Base-by-base conservation (phyloP, 2,888 invertebrate species). In the Stenotaenia linearis region DNA sequence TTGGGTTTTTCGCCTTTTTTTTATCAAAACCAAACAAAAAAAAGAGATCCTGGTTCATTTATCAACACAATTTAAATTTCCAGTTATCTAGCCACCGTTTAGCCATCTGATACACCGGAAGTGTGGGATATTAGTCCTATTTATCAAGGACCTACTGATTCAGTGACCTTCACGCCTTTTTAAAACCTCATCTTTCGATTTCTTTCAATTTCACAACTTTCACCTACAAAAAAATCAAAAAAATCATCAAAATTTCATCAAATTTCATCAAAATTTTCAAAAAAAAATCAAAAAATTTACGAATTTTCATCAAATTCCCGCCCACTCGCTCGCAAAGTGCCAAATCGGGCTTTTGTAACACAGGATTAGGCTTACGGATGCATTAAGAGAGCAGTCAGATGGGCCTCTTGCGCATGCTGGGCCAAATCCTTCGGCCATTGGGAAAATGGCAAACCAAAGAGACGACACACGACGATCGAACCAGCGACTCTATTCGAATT, bases 361-460 rank as follows among this genome's bases (percentile, higher is more conserved):
- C 56, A 56, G 56, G 75, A 75, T 75, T 75, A 75, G 75, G 75
- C 75, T 75, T 75, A 75, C 75, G 75, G 75, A 75, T 75, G 75
- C 35, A 75, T 35, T 75, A 75, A 56, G 56, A 56, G 75, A 32
- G 30, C 30, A 35, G 35, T 75, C 75, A 23, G 75, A 35, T 15
- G 30, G 30, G 75, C 35, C 75, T 75, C 75, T 75, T 75, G 75
- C 75, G 75, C 75, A 75, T 35, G 35, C 75, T 75, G 75, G 75
- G 35, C 35, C 75, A 75, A 75, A 75, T 32, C 30, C 75, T 35
- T 9, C 35, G 18, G 75, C 75, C 56, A 56, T 56, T 56, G 56
- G 18, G 56, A 56, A 40, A 9, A 56, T 56, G 56, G 56, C 56
- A n/a, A 56, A 1, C 40, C 15, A 40, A 23, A 56, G 56, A 56